Evolutionary conservation across 2,113 vertebrate species (phyloP), one percentile per base, ranked within the genome.

Genomic region (Callionymus lyra): DNA sequence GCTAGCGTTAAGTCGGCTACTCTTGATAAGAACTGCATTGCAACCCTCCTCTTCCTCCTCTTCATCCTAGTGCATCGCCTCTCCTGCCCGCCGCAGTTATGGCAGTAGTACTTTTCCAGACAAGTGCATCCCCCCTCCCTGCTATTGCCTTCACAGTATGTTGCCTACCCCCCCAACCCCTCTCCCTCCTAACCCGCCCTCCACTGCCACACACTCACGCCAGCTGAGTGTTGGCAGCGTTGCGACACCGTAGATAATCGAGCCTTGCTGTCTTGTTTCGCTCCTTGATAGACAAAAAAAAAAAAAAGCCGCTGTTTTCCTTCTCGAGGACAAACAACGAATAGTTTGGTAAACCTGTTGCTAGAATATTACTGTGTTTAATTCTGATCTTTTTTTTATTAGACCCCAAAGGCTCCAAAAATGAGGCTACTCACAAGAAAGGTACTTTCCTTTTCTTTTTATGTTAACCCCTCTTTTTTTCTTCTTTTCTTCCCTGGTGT

Each of bases 351-450:
- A 38, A n/a, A 64, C 69, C 45, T 87, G 76, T 62, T 85, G 74
- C 75, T 80, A 83, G 80, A 79, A 68, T 77, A 67, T 13, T 82
- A 65, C 73, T 84, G 82, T 85, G 82, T 85, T 85, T 87, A 87
- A 87, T 87, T 81, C 75, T 85, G 60, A 85, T 86, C 82, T 85
- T 85, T 82, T 85, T 82, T 87, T 82, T 77, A 83, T 87, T 84
- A 87, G 85, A 86, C 82, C 82, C 85, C 82, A 84, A 87, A 80
- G 84, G 83, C 82, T 75, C 83, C 83, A 87, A 86, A 87, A 79
- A 81, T 80, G 85, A 87, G 74, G 83, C 82, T 81, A 82, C 84
- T 82, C 83, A 84, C 83, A 87, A 87, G 80, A 86, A 86, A 87
- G 85, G 85, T 87, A 87, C 84, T 85, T 82, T 74, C 60, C 69